Evolutionary conservation across 92 coral and sea anemone genomes (phyloP).

Genomic region (Parazoanthus swiftii): DNA sequence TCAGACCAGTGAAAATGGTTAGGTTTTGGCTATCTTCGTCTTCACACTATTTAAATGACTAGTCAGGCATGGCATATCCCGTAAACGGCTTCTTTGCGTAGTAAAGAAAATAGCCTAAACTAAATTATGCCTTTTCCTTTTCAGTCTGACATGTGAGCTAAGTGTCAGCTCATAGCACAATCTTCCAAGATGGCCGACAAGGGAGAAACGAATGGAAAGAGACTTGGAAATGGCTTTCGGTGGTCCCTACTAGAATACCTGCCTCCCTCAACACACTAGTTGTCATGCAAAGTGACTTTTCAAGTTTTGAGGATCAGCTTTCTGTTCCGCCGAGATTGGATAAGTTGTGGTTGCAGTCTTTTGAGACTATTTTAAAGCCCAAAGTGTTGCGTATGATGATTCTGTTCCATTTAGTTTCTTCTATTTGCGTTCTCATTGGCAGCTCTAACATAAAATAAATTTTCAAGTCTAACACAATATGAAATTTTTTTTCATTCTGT

Average conservation of each 20-base stretch:
- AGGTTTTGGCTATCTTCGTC: too few relatives aligned
- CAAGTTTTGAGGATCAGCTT: background rate
- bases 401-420: background rate
- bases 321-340: background rate
- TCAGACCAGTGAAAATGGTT: too few relatives aligned
- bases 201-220: background rate
- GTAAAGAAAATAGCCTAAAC: background rate
- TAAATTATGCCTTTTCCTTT: background rate
- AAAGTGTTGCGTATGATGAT: too few relatives aligned
- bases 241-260: background rate
- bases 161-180: background rate
- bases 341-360: background rate
- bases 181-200: background rate
- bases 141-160: conserved; percentile 25
- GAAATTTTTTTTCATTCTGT: background rate
- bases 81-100: too few relatives aligned
- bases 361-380: background rate
- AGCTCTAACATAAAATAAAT: background rate
- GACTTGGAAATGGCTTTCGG: background rate
- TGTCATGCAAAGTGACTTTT: background rate
- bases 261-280: background rate
- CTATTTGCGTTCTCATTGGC: background rate
- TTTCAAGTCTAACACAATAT: background rate
- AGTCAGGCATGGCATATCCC: background rate
- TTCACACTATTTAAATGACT: background rate